These are phyloP conservation scores for Epizoanthus stellaris DNA, from an alignment of 92 coral and sea anemone species.

Conservation along the genomic window DNA sequence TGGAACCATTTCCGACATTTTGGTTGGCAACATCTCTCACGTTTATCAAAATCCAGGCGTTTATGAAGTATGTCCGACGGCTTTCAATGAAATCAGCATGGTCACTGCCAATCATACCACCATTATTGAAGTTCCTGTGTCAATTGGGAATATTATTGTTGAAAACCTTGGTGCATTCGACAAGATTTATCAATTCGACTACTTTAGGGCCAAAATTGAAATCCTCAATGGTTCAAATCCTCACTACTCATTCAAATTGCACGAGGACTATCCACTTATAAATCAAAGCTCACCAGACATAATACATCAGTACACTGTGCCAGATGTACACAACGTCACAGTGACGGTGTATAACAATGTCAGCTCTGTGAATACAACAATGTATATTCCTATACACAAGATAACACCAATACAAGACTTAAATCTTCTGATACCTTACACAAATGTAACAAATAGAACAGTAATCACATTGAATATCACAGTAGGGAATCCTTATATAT, in stretches of 20 bases:
- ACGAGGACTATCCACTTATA: conserved; percentile 47
- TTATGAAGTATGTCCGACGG: conserved; percentile 42
- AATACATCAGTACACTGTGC: conserved; percentile 38
- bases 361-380: conserved; percentile 42
- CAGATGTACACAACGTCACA: conserved; percentile 54
- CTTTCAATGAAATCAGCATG: conserved; percentile 44
- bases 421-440: conserved; percentile 29
- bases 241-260: conserved; percentile 41
- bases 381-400: conserved; percentile 18
- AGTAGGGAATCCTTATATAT: conserved; percentile 64
- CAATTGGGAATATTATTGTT: conserved; percentile 18
- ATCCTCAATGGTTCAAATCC: conserved; percentile 57
- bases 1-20: conserved; percentile 1
- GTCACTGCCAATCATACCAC: conserved; percentile 11
- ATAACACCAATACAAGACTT: conserved; percentile 38
- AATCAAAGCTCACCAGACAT: conserved; percentile 39
- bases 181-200: conserved; percentile 64
- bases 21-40: conserved; percentile 43
- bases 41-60: conserved; percentile 50
- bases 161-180: conserved; percentile 54
- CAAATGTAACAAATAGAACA: conserved; percentile 42
- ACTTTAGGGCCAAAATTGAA: conserved; percentile 41
- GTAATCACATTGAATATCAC: conserved; percentile 47
- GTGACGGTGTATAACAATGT: conserved; percentile 66
- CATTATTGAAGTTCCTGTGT: conserved; percentile 54